Percentiles rank a stretch among this genome's conserved stretches.
phyloP scores from a whole-genome alignment of 2,113 vertebrate species.

The Procavia capensis region DNA sequence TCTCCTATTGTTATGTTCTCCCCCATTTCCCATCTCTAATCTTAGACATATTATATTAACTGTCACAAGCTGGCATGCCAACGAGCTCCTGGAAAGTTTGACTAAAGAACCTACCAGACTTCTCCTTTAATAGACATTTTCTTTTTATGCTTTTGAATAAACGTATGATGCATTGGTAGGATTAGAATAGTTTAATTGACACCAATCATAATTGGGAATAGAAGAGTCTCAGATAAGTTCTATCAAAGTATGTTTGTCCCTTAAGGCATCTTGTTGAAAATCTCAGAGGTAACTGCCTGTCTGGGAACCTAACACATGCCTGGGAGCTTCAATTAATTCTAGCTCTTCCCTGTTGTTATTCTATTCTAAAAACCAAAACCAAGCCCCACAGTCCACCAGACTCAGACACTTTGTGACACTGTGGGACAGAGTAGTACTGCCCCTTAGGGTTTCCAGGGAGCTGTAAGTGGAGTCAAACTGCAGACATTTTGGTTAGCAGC shows the following conservation, averaged over 20 bases:
- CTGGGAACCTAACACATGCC: not conserved
- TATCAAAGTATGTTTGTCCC: not conserved
- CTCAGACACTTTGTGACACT: no score
- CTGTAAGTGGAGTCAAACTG: no score
- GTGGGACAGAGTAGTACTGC: no score
- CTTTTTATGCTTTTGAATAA: constrained; percentile 50
- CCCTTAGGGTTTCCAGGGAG: no score
- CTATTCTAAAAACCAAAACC: no score
- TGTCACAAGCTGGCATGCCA: not conserved
- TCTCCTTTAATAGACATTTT: not conserved
- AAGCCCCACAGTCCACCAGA: no score
- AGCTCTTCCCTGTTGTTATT: not conserved
- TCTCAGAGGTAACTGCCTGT: not conserved
- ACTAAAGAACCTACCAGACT: not conserved
- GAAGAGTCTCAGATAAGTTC: not conserved
- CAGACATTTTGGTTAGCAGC: no score
- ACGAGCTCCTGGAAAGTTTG: not conserved
- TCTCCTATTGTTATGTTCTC: not conserved
- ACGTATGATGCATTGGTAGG: constrained; percentile 21
- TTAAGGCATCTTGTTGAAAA: not conserved
- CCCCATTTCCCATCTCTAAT: not conserved
- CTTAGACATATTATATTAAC: not conserved
- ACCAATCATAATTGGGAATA: not conserved
- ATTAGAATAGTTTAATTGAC: constrained; percentile 42
- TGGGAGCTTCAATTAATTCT: not conserved